Evolutionary conservation across 2,888 invertebrate genomes (phyloP).

Genomic region (Ariolimax columbianus): DNA sequence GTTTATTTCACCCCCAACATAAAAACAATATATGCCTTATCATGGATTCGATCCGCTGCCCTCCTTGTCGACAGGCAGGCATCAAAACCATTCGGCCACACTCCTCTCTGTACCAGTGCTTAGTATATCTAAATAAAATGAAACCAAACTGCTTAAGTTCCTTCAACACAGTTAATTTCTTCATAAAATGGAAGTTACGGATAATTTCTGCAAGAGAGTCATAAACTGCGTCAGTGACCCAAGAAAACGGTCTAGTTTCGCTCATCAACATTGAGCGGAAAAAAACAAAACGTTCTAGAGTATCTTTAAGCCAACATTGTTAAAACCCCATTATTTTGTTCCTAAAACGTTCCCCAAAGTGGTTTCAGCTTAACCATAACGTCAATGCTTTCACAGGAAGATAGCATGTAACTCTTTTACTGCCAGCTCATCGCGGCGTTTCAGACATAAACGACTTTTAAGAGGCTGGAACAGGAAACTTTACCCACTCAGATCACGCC

Average conservation of each 20-base stretch:
- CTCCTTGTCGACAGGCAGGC: no score
- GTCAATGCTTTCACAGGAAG: slow-evolving; percentile 35
- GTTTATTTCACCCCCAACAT: no score
- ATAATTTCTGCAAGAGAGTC: neutral
- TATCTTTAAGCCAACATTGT: slow-evolving; percentile 25
- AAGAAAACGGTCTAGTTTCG: neutral
- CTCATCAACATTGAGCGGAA: neutral
- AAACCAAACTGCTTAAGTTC: neutral
- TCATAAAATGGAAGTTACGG: neutral
- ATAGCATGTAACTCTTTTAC: slow-evolving; percentile 25
- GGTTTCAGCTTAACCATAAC: slow-evolving; percentile 40
- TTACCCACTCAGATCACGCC: slow-evolving; percentile 45
- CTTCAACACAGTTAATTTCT: neutral
- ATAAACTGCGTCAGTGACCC: neutral
- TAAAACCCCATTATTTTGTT: slow-evolving; percentile 39
- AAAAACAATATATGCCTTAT: no score
- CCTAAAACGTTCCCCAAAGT: slow-evolving; percentile 28
- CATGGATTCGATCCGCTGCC: no score
- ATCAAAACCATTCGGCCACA: no score
- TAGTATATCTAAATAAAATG: neutral
- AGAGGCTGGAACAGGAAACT: slow-evolving; percentile 33
- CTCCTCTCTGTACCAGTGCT: no score
- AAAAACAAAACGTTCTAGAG: neutral
- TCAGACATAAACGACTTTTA: slow-evolving; percentile 48
- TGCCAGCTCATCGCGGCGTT: slow-evolving; percentile 32